Base-by-base conservation (phyloP, 37 sponge, comb jelly and placozoan genomes). In the Oscarella lobularis region DNA sequence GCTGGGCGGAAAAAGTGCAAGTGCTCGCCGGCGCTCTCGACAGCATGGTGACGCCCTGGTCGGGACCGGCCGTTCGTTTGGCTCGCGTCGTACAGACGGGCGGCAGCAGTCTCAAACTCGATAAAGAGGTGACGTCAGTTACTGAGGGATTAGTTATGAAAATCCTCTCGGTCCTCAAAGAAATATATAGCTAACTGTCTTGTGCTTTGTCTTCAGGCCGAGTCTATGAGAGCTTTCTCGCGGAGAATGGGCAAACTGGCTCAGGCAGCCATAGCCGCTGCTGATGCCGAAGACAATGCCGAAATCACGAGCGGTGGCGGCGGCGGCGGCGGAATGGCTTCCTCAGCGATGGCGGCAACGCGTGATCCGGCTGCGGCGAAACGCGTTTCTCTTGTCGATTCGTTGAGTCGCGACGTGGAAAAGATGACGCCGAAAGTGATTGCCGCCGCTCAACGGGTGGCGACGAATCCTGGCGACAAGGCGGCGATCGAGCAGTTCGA, bases 401-500 rank as follows among this genome's bases (percentile, higher is more conserved):
- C 60, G 20, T 48, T 48, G 60, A 48, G 60, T 20, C 14, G 60
- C 14, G 14, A 48, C 9, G 20, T 48, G 14, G 60, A 48, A 20
- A 48, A 48, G 60, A 48, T 48, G 60, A 48, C 20, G 60, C 60
- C 60, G 60, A 9, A 48, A 20, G 9, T 48, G 60, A 48, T 48
- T 48, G 20, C 14, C 60, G 20, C 60, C 9, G 60, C 60, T 9
- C 9, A 20, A 48, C 9, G 20, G 20, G 60, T 48, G 60, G 60
- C 60, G 14, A 20, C 20, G 14, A 48, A 20, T 48, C 9, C 60
- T 27, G 60, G 60, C 20, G 60, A 48, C 60, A 9, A 48, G 20
- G 60, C 60, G 9, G 60, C 81, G 1, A 60, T 76, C 9, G 92
- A 88, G 65, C 81, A 80, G 6, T 39, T 68, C n/a, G 87, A 86